These are phyloP conservation scores for Acanthacorydalis orientalis DNA, from an alignment of 2,888 invertebrate genomes.

Conservation along the genomic window DNA sequence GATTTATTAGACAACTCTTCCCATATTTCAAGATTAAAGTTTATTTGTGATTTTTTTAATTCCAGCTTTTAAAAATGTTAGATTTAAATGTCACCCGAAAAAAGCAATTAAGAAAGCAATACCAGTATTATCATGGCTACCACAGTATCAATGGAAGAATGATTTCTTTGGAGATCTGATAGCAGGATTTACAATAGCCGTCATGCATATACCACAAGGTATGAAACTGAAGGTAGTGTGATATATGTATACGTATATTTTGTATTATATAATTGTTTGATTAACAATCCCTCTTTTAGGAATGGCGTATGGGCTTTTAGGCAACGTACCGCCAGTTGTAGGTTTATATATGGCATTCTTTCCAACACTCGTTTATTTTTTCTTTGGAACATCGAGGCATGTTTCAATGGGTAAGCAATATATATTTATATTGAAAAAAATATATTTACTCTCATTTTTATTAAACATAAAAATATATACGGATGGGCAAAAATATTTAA, in stretches of 20 bases:
- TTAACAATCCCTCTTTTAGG: conserved; percentile 24
- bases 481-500: no score
- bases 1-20: no score
- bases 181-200: conserved; percentile 68
- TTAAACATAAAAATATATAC: no score
- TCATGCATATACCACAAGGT: conserved; percentile 77
- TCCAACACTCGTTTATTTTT: conserved; percentile 27
- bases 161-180: conserved; percentile 53
- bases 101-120: conserved; percentile 17
- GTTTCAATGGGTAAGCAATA: conserved; percentile 24
- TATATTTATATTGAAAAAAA: no score
- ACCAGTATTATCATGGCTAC: conserved; percentile 45
- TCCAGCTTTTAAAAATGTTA: not conserved
- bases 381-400: conserved; percentile 25
- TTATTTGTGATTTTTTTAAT: no score
- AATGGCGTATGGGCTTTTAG: conserved; percentile 35
- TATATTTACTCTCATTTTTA: no score
- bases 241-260: not conserved
- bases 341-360: conserved; percentile 40
- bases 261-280: not conserved
- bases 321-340: conserved; percentile 32
- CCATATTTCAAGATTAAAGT: no score
- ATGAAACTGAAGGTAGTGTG: conserved; percentile 10
- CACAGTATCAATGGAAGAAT: conserved; percentile 37
- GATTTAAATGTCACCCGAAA: conserved; percentile 10